phyloP scores from a whole-genome alignment of 1,140 invertebrate genomes.

The Zeugodacus cucurbitae region DNA sequence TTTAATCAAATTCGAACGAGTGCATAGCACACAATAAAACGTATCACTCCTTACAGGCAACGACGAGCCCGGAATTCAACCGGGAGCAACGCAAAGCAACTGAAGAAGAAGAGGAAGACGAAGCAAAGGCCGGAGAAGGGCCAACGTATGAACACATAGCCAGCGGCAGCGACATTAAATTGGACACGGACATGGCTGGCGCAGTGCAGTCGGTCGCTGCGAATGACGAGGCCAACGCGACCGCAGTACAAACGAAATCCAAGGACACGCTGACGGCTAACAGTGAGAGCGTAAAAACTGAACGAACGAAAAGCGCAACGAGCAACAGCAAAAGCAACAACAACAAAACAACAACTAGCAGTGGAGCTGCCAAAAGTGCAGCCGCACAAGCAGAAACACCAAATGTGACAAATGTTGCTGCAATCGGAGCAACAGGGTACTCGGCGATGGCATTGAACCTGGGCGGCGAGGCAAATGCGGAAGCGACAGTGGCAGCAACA shows the following conservation, averaged over 20 bases:
- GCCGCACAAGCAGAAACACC: background rate
- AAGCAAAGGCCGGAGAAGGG: background rate
- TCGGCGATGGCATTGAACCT: slow-evolving; percentile 37
- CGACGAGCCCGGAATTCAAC: slow-evolving; percentile 1
- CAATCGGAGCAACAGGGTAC: slow-evolving; percentile 32
- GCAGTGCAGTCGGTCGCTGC: background rate
- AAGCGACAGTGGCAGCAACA: background rate
- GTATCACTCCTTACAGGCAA: background rate
- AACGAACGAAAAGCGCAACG: slow-evolving; percentile 26
- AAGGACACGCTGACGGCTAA: slow-evolving; percentile 21
- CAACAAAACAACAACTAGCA: background rate
- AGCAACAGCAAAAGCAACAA: background rate
- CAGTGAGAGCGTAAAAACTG: background rate
- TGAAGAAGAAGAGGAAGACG: background rate
- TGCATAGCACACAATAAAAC: too few species aligned
- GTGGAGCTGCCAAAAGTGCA: background rate
- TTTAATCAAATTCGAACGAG: too few species aligned
- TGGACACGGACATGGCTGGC: background rate
- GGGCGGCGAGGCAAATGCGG: background rate
- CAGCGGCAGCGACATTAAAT: slow-evolving; percentile 28
- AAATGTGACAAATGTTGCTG: slow-evolving; percentile 19
- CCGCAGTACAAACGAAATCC: slow-evolving; percentile 30
- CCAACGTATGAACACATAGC: background rate
- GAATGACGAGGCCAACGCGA: slow-evolving; percentile 17
- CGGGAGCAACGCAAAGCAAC: background rate